These are phyloP conservation scores for Aphis craccivora DNA, from an alignment of 1,140 invertebrate species.

Conservation along the genomic window DNA sequence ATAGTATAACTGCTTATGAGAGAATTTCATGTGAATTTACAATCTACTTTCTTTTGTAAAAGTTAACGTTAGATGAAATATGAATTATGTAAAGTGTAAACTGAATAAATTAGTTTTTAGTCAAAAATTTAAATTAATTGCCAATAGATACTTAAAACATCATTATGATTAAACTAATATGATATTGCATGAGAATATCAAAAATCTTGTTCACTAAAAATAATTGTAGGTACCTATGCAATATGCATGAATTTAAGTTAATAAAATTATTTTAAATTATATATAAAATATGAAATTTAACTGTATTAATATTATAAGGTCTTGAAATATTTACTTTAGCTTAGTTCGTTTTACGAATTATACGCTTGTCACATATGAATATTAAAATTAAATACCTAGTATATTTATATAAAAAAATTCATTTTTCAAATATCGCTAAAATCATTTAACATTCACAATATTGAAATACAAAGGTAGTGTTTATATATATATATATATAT, in stretches of 20 bases:
- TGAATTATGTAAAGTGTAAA: background rate
- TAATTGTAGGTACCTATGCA: background rate
- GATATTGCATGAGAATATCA: background rate
- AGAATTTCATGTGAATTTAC: background rate
- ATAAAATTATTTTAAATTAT: background rate
- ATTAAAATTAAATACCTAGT: background rate
- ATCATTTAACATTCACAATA: background rate
- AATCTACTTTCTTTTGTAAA: background rate
- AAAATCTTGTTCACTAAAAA: background rate
- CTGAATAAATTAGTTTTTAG: background rate
- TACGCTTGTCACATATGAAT: background rate
- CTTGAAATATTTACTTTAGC: background rate
- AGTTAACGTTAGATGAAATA: background rate
- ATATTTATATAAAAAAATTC: background rate
- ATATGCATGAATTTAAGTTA: too few species aligned
- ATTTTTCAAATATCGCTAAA: background rate
- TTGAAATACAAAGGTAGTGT: background rate
- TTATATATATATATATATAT: background rate
- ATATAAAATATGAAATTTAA: background rate
- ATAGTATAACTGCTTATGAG: background rate
- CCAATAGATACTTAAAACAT: background rate
- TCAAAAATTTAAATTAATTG: background rate
- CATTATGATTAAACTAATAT: background rate
- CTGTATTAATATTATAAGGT: background rate
- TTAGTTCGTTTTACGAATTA: background rate